These are phyloP conservation scores for Phylloscopus trochilus DNA, from an alignment of 2,113 vertebrate species.

Conservation along the genomic window DNA sequence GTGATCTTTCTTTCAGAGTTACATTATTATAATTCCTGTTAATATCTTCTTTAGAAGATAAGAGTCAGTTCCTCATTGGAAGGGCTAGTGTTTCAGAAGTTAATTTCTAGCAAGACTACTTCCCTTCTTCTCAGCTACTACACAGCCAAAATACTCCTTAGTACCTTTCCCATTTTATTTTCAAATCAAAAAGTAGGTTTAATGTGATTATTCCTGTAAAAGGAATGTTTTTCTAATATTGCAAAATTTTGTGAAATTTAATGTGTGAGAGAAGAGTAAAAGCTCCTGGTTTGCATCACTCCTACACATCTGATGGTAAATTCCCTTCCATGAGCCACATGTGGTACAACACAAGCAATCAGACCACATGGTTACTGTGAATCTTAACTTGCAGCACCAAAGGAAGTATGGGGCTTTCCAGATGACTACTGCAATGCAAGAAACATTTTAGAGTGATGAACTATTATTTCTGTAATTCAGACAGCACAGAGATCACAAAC, in stretches of 20 bases:
- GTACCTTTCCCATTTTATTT: background rate
- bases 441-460: background rate
- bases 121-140: background rate
- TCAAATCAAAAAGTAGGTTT: background rate
- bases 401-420: constrained; percentile 34
- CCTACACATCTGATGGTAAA: background rate
- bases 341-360: background rate
- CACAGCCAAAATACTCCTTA: background rate
- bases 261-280: background rate
- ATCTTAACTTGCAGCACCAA: background rate
- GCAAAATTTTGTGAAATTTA: background rate
- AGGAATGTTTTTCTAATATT: background rate
- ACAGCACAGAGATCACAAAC: background rate
- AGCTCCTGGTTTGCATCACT: background rate
- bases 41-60: background rate
- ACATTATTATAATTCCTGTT: background rate
- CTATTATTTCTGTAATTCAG: background rate
- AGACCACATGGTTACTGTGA: background rate
- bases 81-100: background rate
- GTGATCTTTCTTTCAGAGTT: background rate
- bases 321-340: background rate
- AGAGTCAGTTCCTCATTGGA: background rate
- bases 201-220: background rate
- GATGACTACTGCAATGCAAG: background rate
- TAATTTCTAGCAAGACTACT: background rate